Conservation (phyloP, 30 jellyfish, hydroid and myxozoan species). For the Turritopsis rubra region DNA sequence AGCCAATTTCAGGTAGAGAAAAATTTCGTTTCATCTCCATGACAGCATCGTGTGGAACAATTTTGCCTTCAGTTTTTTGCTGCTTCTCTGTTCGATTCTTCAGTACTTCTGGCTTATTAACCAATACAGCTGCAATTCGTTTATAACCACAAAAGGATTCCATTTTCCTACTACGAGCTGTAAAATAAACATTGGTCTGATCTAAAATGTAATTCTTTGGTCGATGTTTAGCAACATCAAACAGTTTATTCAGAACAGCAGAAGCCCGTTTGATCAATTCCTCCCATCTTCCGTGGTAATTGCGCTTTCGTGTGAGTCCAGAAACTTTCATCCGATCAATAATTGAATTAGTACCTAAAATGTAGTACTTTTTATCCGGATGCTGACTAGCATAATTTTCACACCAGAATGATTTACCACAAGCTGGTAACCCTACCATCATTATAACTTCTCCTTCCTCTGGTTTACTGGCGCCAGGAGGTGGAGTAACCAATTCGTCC, state of each 20-base stretch:
- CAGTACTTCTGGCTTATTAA: conserved; percentile 56
- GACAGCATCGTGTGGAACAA: conserved; percentile 81
- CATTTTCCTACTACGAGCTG: conserved; percentile 95
- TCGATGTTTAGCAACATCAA: conserved; percentile 71
- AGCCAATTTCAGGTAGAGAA: conserved; percentile 87
- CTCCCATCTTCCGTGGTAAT: conserved; percentile 98
- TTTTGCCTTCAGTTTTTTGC: conserved; percentile 81
- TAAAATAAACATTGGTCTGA: conserved; percentile 90
- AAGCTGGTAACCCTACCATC: conserved; percentile 98
- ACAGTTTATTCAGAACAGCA: conserved; percentile 58
- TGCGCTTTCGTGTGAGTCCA: conserved; percentile 71
- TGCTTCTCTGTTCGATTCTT: conserved; percentile 59
- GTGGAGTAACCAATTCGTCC: conserved; percentile 46
- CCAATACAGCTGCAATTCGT: conserved; percentile 83
- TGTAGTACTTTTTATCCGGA: conserved; percentile 65
- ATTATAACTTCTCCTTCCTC: conserved; percentile 86
- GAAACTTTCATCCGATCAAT: conserved; percentile 82
- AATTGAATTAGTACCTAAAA: conserved; percentile 90
- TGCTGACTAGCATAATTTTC: conserved; percentile 65
- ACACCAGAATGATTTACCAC: conserved; percentile 95
- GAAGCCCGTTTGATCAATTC: conserved; percentile 93
- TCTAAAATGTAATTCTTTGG: conserved; percentile 83
- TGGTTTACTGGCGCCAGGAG: conserved; percentile 67
- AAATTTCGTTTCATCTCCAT: conserved; percentile 95
- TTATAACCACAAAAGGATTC: conserved; percentile 65